Evolutionary conservation across 2,113 vertebrate species (phyloP), one percentile per base, ranked within the genome.

Genomic region (Tauraco erythrolophus): DNA sequence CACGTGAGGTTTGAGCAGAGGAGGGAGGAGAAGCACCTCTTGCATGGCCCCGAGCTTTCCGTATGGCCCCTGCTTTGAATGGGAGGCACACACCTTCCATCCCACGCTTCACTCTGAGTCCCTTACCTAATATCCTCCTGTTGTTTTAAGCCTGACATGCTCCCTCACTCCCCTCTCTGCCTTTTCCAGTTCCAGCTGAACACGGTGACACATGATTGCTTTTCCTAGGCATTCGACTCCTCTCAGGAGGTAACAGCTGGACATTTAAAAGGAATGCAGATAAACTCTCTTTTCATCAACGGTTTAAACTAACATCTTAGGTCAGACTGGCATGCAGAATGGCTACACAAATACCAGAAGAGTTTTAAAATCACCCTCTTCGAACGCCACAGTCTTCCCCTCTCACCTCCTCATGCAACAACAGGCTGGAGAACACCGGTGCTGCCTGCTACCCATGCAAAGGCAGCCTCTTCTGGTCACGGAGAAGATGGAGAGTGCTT

Each of bases 1-100:
- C 7, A 35, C 2, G 0, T 19, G 2, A 8, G 7, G 2, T 8
- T 11, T n/a, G 7, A 21, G 14, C 27, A 53, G 7, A 9, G 5
- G 21, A 51, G 33, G 28, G 25, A 56, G 17, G 8, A 25, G 46
- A 65, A 33, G 58, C 9, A 65, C 14, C 13, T 56, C 37, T 58
- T 43, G 33, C 24, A 51, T 0, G 0, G 35, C 53, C 11, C 39
- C 28, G 2, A 23, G 43, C 16, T 33, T 50, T 68, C 88, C 80
- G 17, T 2, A 0, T 3, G 12, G 37, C 17, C n/a, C 11, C 25
- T 2, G 3, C 33, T 89, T n/a, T 64, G 62, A 79, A 56, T 10
- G 8, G 10, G 14, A 71, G 11, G 14, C 19, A 51, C 46, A n/a
- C 7, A 53, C 13, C 7, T 66, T 46, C 57, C n/a, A 19, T 11